Conservation (phyloP, 2,113 vertebrate species). For the Poeciliopsis prolifica region DNA sequence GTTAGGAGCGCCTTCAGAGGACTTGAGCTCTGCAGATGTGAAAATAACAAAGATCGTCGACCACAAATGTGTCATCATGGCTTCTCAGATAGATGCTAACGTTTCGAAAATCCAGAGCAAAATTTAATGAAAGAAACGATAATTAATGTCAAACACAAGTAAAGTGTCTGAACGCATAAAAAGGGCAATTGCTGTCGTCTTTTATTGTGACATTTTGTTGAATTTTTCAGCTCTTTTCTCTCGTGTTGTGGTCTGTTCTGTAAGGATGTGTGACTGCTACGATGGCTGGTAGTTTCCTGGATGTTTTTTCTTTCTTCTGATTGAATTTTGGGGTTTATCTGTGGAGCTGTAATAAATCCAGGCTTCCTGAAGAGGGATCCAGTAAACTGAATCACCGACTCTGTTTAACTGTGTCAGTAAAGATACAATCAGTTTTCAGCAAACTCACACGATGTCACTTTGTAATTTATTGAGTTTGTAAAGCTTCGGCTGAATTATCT, state of each 20-base stretch:
- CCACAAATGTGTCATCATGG: not conserved
- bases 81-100: not conserved
- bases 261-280: not conserved
- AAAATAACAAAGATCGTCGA: not conserved
- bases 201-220: not conserved
- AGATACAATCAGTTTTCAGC: conserved; percentile 44
- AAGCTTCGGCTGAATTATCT: conserved; percentile 27
- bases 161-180: too few relatives aligned
- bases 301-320: conserved; percentile 7
- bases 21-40: not conserved
- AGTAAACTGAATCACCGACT: conserved; percentile 26
- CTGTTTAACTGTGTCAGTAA: conserved; percentile 39
- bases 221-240: not conserved
- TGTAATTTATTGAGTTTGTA: conserved; percentile 45
- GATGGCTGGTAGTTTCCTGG: not conserved
- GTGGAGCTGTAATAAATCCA: conserved; percentile 51
- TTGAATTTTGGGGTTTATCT: conserved; percentile 41
- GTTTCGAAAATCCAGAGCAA: not conserved
- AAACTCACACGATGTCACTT: conserved; percentile 35
- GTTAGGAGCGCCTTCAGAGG: conserved; percentile 6
- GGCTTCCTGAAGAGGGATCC: conserved; percentile 30
- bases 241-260: too few relatives aligned
- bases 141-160: too few relatives aligned
- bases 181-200: too few relatives aligned
- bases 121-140: not conserved